Evolutionary conservation across 2,888 invertebrate genomes (phyloP), one percentile per base, ranked within the genome.

Genomic region (Laspeyria flexula): DNA sequence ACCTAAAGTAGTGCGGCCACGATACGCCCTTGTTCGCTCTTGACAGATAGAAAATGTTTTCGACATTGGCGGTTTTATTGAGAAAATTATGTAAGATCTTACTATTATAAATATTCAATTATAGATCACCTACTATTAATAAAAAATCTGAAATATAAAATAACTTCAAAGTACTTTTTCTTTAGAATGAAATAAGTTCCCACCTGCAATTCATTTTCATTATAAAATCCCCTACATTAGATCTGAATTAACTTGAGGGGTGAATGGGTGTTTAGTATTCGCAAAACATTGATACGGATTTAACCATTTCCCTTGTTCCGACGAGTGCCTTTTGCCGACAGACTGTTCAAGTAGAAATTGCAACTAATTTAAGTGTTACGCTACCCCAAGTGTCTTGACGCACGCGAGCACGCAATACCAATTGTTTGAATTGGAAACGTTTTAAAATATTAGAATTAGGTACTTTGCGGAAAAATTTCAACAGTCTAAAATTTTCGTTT

Each of bases 361-460:
- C 88, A 86, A 87, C 85, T 86, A 89, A 90, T 90, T 92, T 91
- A 87, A 90, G 86, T 87, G 85, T 86, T 83, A 85, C 87, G 82
- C 78, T 83, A 79, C 83, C 83, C 81, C 83, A 80, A 83, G 85
- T 86, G 73, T 78, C 70, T 78, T 69, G 72, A 84, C 77, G 77
- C 91, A 92, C 92, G 91, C 92, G 81, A 92, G 58, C 91, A 90
- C 91, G 92, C 90, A 78, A 89, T 56, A 58, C 61, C 65, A 69
- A 69, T 68, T 61, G 70, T 62, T 65, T 46, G 56, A 56, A 69
- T 69, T 56, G 55, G 45, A 57, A 65, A 61, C 49, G 54, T 39
- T 67, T 63, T 51, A 48, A 46, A 41, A 51, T 59, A 54, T 54
- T 57, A 51, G 35, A 61, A 49, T 64, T 56, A 60, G 33, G 35